Conservation (phyloP, 1,140 invertebrate genomes). For the Trichonephila clavipes region DNA sequence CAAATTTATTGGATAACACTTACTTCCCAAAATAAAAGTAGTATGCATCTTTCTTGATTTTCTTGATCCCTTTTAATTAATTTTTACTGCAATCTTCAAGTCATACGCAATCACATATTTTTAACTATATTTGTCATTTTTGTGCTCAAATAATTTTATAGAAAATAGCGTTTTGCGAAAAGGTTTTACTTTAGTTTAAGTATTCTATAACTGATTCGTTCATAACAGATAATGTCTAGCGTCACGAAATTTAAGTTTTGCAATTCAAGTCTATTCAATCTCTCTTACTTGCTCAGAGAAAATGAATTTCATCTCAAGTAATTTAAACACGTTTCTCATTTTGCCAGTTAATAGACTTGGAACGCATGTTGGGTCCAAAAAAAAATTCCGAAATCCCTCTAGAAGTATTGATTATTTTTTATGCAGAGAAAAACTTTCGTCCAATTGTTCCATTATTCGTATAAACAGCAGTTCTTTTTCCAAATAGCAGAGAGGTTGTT, state of each 20-base stretch:
- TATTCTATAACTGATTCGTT: not conserved
- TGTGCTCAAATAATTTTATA: not conserved
- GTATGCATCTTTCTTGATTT: not conserved
- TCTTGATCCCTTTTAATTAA: not conserved
- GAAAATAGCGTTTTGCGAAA: not conserved
- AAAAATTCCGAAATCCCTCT: not conserved
- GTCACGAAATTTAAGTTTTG: not conserved
- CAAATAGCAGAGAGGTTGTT: not conserved
- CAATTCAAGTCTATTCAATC: not conserved
- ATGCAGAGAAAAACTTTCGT: not conserved
- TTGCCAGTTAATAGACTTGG: conserved; percentile 14
- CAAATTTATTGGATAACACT: no score
- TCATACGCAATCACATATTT: not conserved
- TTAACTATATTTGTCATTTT: not conserved
- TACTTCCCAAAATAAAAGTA: no score
- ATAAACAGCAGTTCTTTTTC: not conserved
- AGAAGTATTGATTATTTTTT: conserved; percentile 25
- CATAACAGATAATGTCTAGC: not conserved
- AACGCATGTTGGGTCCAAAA: not conserved
- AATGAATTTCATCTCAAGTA: conserved; percentile 24
- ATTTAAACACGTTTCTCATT: conserved; percentile 17
- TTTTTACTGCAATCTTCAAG: not conserved
- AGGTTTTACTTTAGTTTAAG: not conserved
- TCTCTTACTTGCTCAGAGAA: not conserved
- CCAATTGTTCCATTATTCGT: not conserved